These are phyloP conservation scores for Oscheius sp. DNA, from an alignment of 2,888 invertebrate genomes.

Conservation along the genomic window DNA sequence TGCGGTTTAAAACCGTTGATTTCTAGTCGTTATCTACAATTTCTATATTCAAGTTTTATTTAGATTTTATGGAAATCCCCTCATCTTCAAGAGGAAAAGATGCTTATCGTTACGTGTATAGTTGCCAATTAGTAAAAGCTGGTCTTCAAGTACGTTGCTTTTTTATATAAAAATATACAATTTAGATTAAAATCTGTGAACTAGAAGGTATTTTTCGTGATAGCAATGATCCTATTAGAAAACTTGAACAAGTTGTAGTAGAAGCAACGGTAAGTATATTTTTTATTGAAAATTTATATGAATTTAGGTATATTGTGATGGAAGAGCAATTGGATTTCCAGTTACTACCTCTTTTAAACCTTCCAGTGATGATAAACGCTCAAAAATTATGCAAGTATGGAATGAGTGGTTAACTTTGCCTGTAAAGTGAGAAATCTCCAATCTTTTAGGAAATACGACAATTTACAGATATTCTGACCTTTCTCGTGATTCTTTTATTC, in stretches of 20 bases:
- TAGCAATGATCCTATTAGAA: slow-evolving; percentile 44
- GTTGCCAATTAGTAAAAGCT: slow-evolving; percentile 51
- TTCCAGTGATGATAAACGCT: slow-evolving; percentile 43
- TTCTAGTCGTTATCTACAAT: neutral
- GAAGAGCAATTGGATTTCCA: slow-evolving; percentile 60
- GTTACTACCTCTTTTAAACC: slow-evolving; percentile 63
- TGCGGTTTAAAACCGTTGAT: neutral
- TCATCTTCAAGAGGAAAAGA: slow-evolving; percentile 14
- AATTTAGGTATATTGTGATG: slow-evolving; percentile 67
- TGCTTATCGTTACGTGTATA: slow-evolving; percentile 52
- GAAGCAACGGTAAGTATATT: slow-evolving; percentile 43
- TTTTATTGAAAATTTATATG: too few relatives aligned
- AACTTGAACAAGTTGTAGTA: slow-evolving; percentile 47
- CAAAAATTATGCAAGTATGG: slow-evolving; percentile 63
- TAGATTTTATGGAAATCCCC: slow-evolving; percentile 10
- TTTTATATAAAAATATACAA: neutral
- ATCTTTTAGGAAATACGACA: neutral
- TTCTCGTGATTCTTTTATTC: slow-evolving; percentile 66
- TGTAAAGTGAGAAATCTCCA: slow-evolving; percentile 40
- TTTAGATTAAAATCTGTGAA: slow-evolving; percentile 49
- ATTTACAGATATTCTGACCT: slow-evolving; percentile 62
- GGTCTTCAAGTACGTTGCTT: slow-evolving; percentile 46
- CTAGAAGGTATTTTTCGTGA: slow-evolving; percentile 57
- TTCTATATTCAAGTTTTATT: too few relatives aligned
- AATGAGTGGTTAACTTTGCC: slow-evolving; percentile 70